Percentiles rank a stretch among this genome's conserved stretches.
Conservation (phyloP, 2,113 vertebrate genomes). For the Urocynchramus pylzowi region DNA sequence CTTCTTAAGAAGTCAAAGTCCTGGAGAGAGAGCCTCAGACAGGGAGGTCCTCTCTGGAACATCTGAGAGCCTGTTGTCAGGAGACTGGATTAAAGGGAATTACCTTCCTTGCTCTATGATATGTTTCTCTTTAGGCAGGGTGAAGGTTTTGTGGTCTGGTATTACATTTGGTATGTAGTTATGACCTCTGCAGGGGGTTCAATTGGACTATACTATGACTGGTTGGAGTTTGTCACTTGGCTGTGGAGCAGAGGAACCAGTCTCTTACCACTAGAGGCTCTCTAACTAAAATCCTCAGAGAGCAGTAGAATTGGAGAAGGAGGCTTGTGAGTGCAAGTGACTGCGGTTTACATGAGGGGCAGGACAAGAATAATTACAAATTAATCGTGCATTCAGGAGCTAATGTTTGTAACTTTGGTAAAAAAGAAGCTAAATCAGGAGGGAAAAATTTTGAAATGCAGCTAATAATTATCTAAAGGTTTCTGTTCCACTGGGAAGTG, state of each 20-base stretch:
- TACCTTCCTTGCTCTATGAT: not conserved
- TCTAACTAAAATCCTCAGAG: not conserved
- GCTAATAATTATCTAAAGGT: not conserved
- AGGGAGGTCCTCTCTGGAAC: not conserved
- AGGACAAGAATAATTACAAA: conserved; percentile 30
- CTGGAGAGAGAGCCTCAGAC: not conserved
- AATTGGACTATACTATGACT: not conserved
- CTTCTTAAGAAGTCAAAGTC: not conserved
- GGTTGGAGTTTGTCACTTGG: not conserved
- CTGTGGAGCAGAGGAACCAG: not conserved
- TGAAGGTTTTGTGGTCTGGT: not conserved
- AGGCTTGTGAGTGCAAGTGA: not conserved
- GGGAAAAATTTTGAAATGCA: not conserved
- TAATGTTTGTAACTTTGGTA: not conserved
- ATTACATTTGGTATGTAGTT: not conserved
- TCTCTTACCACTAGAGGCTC: not conserved
- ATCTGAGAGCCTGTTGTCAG: not conserved
- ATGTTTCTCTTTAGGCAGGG: not conserved
- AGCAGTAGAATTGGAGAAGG: not conserved
- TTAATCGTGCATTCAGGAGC: not conserved
- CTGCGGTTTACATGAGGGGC: not conserved
- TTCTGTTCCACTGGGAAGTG: not conserved
- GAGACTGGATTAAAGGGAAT: not conserved
- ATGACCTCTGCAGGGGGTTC: not conserved
- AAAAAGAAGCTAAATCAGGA: not conserved